These are phyloP conservation scores for Pseudopipra pipra DNA, from an alignment of 2,113 vertebrate genomes.

Conservation along the genomic window DNA sequence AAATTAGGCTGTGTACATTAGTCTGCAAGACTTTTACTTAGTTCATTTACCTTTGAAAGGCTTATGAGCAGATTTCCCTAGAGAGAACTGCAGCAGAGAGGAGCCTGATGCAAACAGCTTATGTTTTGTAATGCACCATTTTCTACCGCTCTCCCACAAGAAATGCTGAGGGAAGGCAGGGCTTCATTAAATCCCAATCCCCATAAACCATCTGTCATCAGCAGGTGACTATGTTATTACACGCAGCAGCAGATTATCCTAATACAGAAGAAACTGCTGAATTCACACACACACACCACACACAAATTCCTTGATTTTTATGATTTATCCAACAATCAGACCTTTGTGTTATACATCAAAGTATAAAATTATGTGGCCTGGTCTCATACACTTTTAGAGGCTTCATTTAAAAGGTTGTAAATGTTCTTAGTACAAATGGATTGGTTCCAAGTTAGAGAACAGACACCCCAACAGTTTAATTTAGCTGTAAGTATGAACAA, in stretches of 20 bases:
- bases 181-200: background rate
- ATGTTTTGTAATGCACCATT: background rate
- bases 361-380: background rate
- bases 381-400: background rate
- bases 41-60: background rate
- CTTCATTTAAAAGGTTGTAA: background rate
- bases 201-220: conserved; percentile 1
- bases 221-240: background rate
- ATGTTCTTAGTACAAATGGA: background rate
- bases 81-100: background rate
- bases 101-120: background rate
- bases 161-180: conserved; percentile 16
- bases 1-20: conserved; percentile 41
- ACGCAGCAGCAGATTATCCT: background rate
- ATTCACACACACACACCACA: background rate
- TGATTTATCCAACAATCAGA: background rate
- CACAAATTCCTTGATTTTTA: background rate
- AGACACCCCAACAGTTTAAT: background rate
- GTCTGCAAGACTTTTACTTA: background rate
- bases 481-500: background rate
- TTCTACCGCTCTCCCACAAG: conserved; percentile 1
- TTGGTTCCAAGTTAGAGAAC: background rate
- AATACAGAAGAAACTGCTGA: conserved; percentile 28
- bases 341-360: background rate
- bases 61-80: background rate